These are phyloP conservation scores for Drosophila niveifrons DNA, from an alignment of 2,888 invertebrate species.

Conservation along the genomic window DNA sequence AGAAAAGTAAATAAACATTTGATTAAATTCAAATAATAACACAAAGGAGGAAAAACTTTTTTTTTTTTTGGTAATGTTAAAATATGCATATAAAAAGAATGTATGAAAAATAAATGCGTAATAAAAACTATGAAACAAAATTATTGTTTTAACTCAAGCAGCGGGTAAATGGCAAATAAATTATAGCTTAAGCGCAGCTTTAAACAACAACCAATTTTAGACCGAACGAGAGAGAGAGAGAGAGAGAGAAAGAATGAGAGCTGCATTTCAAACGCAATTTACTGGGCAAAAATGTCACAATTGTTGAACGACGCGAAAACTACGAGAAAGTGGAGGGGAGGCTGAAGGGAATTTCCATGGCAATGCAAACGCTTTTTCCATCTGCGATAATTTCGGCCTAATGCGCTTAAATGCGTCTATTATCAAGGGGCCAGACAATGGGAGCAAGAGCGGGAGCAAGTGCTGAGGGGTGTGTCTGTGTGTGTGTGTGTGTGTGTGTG, in stretches of 20 bases:
- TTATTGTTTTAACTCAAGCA: slow-evolving; percentile 11
- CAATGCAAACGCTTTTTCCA: slow-evolving; percentile 20
- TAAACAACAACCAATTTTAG: too few species aligned
- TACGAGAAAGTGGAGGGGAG: not conserved
- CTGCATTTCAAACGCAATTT: slow-evolving; percentile 1
- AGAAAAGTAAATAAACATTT: slow-evolving; percentile 45
- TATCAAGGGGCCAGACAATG: not conserved
- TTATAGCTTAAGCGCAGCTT: not conserved
- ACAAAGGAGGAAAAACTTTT: slow-evolving; percentile 18
- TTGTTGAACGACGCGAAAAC: not conserved
- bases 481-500: too few species aligned
- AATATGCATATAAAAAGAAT: slow-evolving; percentile 68
- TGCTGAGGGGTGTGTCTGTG: too few species aligned
- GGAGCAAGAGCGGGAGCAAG: not conserved
- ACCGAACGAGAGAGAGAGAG: too few species aligned
- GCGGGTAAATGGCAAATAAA: not conserved
- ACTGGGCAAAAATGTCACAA: not conserved
- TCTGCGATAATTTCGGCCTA: slow-evolving; percentile 43
- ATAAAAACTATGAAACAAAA: slow-evolving; percentile 53
- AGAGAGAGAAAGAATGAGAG: too few species aligned
- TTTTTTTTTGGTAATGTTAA: slow-evolving; percentile 77
- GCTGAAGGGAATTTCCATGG: not conserved
- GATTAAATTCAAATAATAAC: slow-evolving; percentile 53
- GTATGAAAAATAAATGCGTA: slow-evolving; percentile 62
- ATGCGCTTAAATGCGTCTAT: slow-evolving; percentile 55